These are phyloP conservation scores for Agrochola lychnidis DNA, from an alignment of 2,888 invertebrate genomes.

Conservation along the genomic window DNA sequence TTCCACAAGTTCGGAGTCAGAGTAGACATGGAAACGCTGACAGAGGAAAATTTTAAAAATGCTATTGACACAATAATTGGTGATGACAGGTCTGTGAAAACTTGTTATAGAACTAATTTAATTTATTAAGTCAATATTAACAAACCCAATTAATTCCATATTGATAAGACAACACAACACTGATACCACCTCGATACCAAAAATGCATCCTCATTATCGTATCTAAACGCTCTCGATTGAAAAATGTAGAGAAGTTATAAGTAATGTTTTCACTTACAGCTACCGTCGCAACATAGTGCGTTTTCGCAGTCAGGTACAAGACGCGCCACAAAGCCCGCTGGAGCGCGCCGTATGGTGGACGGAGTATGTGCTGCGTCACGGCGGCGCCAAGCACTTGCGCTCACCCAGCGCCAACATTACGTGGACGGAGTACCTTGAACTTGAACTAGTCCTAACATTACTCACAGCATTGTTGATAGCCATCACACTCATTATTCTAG, in stretches of 20 bases:
- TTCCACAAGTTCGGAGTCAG: slow-evolving; percentile 73
- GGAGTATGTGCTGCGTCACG: slow-evolving; percentile 80
- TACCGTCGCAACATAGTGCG: slow-evolving; percentile 49
- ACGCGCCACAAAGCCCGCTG: slow-evolving; percentile 62
- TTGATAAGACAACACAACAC: neutral
- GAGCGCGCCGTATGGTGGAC: slow-evolving; percentile 82
- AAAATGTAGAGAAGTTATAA: slow-evolving; percentile 5
- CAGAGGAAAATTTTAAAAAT: slow-evolving; percentile 67
- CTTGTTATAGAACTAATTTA: no score
- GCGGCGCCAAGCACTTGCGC: slow-evolving; percentile 80
- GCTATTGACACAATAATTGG: slow-evolving; percentile 67
- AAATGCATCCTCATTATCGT: no score
- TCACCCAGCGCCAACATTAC: slow-evolving; percentile 75
- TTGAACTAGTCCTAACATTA: slow-evolving; percentile 63
- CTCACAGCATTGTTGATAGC: slow-evolving; percentile 11
- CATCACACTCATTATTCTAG: neutral
- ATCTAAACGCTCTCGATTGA: neutral
- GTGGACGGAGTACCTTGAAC: slow-evolving; percentile 67
- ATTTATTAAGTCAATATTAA: no score
- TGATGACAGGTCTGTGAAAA: slow-evolving; percentile 66
- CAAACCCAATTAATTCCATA: neutral
- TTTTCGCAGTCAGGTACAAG: slow-evolving; percentile 36
- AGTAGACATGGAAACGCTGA: slow-evolving; percentile 72
- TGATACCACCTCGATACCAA: neutral
- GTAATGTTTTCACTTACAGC: slow-evolving; percentile 33